Evolutionary conservation across 2,113 vertebrate species (phyloP).

Genomic region (Phyllostomus discolor): DNA sequence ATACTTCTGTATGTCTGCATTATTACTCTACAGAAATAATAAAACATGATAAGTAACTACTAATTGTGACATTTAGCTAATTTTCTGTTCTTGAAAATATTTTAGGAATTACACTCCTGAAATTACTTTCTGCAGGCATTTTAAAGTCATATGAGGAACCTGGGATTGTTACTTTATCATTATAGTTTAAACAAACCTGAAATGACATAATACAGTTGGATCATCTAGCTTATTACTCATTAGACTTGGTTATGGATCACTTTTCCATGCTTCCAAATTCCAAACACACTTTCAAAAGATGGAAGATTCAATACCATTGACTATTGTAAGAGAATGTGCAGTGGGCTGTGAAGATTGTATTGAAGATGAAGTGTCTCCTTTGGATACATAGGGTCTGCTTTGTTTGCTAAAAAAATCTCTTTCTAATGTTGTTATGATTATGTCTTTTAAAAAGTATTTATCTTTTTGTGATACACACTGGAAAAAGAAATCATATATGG

Average conservation of each 20-base stretch:
- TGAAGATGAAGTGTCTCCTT: neutral
- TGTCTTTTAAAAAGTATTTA: neutral
- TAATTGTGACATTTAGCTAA: neutral
- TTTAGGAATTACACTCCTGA: neutral
- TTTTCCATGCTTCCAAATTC: slow-evolving; percentile 8
- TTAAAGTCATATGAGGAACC: neutral
- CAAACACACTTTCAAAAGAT: neutral
- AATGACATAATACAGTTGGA: neutral
- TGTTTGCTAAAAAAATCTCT: neutral
- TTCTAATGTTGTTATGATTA: neutral
- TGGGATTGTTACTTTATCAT: neutral
- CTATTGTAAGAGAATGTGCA: neutral
- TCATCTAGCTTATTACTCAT: neutral
- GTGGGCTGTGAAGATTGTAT: neutral
- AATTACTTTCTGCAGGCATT: neutral
- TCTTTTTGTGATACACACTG: neutral
- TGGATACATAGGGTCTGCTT: neutral
- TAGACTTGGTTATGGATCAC: neutral
- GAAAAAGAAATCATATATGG: neutral
- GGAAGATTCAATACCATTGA: neutral
- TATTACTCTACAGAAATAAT: neutral
- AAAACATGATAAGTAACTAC: neutral
- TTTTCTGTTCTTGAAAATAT: neutral
- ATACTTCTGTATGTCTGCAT: neutral
- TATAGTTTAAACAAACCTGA: neutral